These are phyloP conservation scores for Oligia fasciuncula DNA, from an alignment of 2,888 invertebrate species.

Conservation along the genomic window DNA sequence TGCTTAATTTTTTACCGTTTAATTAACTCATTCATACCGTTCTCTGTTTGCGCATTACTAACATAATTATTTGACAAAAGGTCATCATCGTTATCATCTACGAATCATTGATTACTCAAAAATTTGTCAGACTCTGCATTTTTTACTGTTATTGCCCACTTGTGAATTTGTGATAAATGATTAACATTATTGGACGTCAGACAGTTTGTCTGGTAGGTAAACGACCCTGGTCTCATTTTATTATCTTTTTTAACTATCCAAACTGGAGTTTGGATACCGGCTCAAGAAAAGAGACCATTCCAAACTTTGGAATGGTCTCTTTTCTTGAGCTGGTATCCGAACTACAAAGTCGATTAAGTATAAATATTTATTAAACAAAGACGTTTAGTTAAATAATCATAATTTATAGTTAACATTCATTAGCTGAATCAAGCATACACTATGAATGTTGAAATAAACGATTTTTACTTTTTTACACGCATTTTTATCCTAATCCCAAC, in stretches of 20 bases:
- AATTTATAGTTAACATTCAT: conserved; percentile 19
- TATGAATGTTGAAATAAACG: not conserved
- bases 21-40: conserved; percentile 25
- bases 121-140: conserved; percentile 10
- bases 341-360: conserved; percentile 10
- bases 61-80: conserved; percentile 1
- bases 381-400: not conserved
- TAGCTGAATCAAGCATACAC: not conserved
- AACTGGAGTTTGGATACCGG: not conserved
- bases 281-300: not conserved
- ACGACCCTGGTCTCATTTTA: conserved; percentile 19
- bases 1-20: conserved; percentile 27
- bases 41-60: conserved; percentile 30
- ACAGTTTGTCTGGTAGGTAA: conserved; percentile 50
- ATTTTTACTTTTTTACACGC: not conserved
- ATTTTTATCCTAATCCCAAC: not conserved
- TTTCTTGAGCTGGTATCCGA: not conserved
- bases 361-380: not conserved
- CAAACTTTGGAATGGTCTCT: not conserved
- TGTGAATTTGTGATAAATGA: conserved; percentile 24
- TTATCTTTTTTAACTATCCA: not conserved
- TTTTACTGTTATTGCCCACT: conserved; percentile 17
- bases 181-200: conserved; percentile 30
- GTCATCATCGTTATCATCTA: conserved; percentile 16
- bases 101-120: conserved; percentile 24